These are phyloP conservation scores for Parazoanthus darwini DNA, from an alignment of 92 coral and sea anemone genomes.

Conservation along the genomic window DNA sequence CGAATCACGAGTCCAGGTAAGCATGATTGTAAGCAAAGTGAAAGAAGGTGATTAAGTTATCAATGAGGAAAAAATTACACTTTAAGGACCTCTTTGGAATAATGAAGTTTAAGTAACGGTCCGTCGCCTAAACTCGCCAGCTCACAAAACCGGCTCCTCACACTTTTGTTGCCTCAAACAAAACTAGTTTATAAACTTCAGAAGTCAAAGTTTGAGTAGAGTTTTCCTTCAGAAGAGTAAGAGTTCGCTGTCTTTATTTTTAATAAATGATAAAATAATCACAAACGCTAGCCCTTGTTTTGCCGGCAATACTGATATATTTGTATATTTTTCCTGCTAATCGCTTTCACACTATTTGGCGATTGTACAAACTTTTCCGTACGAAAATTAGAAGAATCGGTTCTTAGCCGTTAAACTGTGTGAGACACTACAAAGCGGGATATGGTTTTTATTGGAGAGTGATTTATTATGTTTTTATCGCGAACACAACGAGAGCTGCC, in stretches of 20 bases:
- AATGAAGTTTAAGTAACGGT: constrained; percentile 96
- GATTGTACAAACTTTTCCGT: constrained; percentile 66
- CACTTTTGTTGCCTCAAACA: constrained; percentile 28
- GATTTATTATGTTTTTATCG: constrained; percentile 86
- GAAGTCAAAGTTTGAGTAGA: constrained; percentile 2
- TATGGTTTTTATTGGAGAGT: constrained; percentile 54
- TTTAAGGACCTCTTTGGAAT: constrained; percentile 74
- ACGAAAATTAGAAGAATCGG: constrained; percentile 43
- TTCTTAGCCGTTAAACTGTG: constrained; percentile 22
- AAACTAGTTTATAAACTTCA: constrained; percentile 37
- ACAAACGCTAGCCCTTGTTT: constrained; percentile 70
- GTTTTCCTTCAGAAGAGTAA: constrained; percentile 35
- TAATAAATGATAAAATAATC: constrained; percentile 79
- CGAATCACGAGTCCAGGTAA: constrained; percentile 99
- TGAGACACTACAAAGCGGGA: constrained; percentile 15
- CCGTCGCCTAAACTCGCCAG: constrained; percentile 42
- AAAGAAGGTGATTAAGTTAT: constrained; percentile 52
- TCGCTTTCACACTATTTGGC: constrained; percentile 88
- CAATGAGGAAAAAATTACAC: constrained; percentile 74
- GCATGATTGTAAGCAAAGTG: constrained; percentile 46
- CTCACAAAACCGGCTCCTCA: neutral
- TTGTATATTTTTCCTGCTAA: constrained; percentile 91
- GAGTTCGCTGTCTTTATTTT: constrained; percentile 74
- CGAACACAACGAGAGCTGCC: constrained; percentile 79
- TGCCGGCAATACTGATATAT: constrained; percentile 90